Base-by-base conservation (phyloP, 2,888 invertebrate genomes). In the Andrena bucephala region DNA sequence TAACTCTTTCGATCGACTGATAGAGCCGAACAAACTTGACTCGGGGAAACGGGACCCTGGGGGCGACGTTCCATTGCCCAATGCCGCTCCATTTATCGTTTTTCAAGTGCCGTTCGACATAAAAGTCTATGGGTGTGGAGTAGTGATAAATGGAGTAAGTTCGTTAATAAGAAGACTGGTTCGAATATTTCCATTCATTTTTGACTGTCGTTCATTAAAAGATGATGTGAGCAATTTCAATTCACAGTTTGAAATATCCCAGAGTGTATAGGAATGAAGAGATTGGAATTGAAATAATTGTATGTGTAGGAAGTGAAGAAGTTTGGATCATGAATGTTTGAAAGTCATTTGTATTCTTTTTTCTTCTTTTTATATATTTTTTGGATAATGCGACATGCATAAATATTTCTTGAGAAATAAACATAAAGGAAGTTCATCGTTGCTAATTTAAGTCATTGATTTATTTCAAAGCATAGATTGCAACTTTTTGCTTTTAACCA, bases 51-150 rank as follows among this genome's bases (percentile, higher is more conserved):
- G 65, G 29, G 42, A 66, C 68, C 57, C 54, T 10, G 20, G 10
- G 4, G 60, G 87, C 82, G 52, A 60, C 59, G 69, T 77, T 57
- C 16, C 31, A 48, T 85, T 86, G 76, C 84, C 59, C 86, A 86
- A 86, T 74, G 66, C 27, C 59, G 62, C 63, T 84, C 81, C 54
- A 81, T 76, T 81, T 86, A 74, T 73, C 73, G 57, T 77, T 77
- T 66, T 67, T 75, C 67, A 31, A 31, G 36, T 67, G 50, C 33
- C 57, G 36, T 29, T 48, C 69, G 62, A 75, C 29, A 42, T 57
- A 65, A 79, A 52, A 59, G 48, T 66, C 60, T 57, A 70, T 52
- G 63, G 68, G 42, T 65, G 69, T 72, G 72, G 10, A 75, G 7
- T 36, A n/a, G 0, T 24, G 59, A 68, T 59, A 74, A 48, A 31